Percentiles rank a stretch among this genome's conserved stretches.
Conservation (phyloP, 2,113 vertebrate species). For the Lagenorhynchus albirostris region DNA sequence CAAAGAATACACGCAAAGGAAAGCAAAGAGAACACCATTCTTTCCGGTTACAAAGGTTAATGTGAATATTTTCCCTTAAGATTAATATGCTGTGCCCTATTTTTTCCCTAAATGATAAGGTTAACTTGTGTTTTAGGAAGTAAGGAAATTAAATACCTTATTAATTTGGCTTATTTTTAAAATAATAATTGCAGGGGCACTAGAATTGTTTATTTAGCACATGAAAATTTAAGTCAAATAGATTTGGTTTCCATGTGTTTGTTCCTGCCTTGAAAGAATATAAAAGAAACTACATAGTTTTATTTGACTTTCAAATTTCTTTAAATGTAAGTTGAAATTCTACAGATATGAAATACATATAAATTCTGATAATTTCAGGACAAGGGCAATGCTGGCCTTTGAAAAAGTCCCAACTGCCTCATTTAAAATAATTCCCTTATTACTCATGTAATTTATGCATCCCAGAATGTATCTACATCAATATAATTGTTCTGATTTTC, state of each 20-base stretch:
- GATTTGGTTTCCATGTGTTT: not conserved
- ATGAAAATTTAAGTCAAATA: slow-evolving; percentile 11
- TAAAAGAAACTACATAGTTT: not conserved
- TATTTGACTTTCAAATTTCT: not conserved
- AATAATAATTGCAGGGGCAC: not conserved
- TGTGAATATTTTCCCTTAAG: not conserved
- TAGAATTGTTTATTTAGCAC: not conserved
- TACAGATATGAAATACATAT: not conserved
- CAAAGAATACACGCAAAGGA: not conserved
- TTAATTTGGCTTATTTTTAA: not conserved
- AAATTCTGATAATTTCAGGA: not conserved
- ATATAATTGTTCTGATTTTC: not conserved
- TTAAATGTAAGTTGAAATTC: not conserved
- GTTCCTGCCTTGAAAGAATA: not conserved
- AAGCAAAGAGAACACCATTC: not conserved
- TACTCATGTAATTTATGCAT: not conserved
- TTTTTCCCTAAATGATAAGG: not conserved
- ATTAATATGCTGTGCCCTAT: not conserved
- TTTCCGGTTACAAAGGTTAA: not conserved
- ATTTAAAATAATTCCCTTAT: not conserved
- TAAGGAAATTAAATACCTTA: not conserved
- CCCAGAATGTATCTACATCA: not conserved
- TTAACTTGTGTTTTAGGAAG: not conserved
- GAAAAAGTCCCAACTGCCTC: not conserved
- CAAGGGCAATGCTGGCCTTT: not conserved